Percentiles rank a stretch among this genome's conserved stretches.
Evolutionary conservation across 2,888 invertebrate species (phyloP).

Genomic region (Tigriopus californicus): DNA sequence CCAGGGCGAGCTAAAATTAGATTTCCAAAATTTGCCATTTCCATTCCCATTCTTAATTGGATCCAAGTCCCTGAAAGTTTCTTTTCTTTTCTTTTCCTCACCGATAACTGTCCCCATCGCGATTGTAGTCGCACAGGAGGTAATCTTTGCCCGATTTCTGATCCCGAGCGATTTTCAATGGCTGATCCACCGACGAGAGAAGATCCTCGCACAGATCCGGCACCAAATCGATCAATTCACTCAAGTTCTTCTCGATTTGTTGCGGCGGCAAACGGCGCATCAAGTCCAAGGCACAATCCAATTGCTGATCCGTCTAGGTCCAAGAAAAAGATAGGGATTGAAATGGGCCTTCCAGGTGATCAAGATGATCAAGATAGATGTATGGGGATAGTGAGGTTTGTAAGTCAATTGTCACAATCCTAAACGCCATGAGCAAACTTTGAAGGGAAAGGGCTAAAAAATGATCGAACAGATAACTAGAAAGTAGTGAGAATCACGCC

Average conservation of each 20-base stretch:
- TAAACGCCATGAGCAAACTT: too few relatives aligned
- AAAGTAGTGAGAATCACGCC: too few relatives aligned
- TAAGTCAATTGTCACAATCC: too few relatives aligned
- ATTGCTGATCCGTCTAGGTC: slow-evolving; percentile 66
- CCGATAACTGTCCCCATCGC: slow-evolving; percentile 95
- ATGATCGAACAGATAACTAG: too few relatives aligned
- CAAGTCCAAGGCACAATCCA: slow-evolving; percentile 95
- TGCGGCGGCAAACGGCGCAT: slow-evolving; percentile 98
- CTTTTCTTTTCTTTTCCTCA: slow-evolving; percentile 25
- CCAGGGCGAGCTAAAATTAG: slow-evolving; percentile 66
- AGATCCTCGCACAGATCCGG: slow-evolving; percentile 90
- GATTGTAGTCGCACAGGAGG: slow-evolving; percentile 92
- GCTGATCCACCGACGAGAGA: slow-evolving; percentile 91
- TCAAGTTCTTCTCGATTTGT: slow-evolving; percentile 94
- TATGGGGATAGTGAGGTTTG: too few relatives aligned
- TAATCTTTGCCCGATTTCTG: slow-evolving; percentile 90
- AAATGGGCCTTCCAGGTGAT: too few relatives aligned
- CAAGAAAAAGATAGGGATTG: too few relatives aligned
- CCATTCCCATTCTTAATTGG: too few relatives aligned
- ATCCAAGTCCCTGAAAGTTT: too few relatives aligned
- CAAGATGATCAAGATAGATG: too few relatives aligned
- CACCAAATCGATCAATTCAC: slow-evolving; percentile 90
- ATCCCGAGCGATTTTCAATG: slow-evolving; percentile 83
- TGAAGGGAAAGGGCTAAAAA: too few relatives aligned
- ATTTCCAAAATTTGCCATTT: slow-evolving; percentile 4